These are phyloP conservation scores for Rynchops niger DNA, from an alignment of 2,113 vertebrate genomes.

Conservation along the genomic window DNA sequence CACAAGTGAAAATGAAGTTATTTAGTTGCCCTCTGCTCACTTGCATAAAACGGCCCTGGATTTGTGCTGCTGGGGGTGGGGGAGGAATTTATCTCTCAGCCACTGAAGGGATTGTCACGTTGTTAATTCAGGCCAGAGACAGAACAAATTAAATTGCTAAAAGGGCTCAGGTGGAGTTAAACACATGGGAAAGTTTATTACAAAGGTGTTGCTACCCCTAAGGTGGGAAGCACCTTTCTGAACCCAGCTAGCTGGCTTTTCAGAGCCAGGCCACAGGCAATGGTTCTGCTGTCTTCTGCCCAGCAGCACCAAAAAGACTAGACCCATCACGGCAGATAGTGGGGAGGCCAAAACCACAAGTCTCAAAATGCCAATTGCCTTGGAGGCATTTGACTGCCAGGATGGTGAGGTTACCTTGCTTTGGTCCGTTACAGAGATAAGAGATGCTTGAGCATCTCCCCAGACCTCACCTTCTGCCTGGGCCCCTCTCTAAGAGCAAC, in stretches of 20 bases:
- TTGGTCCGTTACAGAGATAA: neutral
- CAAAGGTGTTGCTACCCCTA: neutral
- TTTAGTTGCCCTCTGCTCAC: neutral
- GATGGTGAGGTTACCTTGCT: neutral
- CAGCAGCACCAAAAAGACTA: neutral
- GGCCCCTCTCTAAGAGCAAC: neutral
- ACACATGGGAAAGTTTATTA: neutral
- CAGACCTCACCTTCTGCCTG: neutral
- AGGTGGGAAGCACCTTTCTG: neutral
- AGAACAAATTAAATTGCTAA: neutral
- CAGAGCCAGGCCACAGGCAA: neutral
- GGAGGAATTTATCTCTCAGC: neutral
- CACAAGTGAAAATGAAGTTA: neutral
- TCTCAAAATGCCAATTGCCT: accelerated
- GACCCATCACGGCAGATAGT: neutral
- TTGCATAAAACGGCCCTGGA: neutral
- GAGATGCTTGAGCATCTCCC: neutral
- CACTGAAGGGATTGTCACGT: neutral
- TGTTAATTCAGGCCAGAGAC: neutral
- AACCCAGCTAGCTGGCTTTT: neutral
- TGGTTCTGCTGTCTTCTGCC: neutral
- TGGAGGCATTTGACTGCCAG: neutral
- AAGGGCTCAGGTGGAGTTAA: neutral
- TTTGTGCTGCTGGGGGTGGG: neutral
- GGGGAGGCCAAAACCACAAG: neutral